Evolutionary conservation across 1,140 invertebrate genomes (phyloP).

Genomic region (Lycorma delicatula): DNA sequence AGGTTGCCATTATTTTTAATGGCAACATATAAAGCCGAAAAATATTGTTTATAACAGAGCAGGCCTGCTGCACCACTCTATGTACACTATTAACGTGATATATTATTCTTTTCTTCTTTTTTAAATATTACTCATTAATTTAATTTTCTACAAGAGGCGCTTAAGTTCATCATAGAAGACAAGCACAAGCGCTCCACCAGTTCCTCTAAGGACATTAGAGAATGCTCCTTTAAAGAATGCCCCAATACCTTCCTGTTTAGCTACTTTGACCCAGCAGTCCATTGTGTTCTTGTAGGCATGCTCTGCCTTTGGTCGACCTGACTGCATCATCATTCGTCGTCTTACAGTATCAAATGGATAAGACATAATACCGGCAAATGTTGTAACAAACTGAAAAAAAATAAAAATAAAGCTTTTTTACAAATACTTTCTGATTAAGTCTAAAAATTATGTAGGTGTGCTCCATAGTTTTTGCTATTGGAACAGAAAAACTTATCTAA

Average conservation of each 20-base stretch:
- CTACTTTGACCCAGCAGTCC: slow-evolving; percentile 63
- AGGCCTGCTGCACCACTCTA: too few species aligned
- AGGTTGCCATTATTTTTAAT: too few species aligned
- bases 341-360: slow-evolving; percentile 87
- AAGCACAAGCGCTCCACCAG: slow-evolving; percentile 67
- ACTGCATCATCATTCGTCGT: slow-evolving; percentile 87
- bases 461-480: too few species aligned
- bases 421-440: too few species aligned
- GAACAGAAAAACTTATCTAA: too few species aligned
- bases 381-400: slow-evolving; percentile 51
- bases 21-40: too few species aligned
- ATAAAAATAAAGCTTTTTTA: slow-evolving; percentile 3
- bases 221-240: slow-evolving; percentile 79
- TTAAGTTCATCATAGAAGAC: slow-evolving; percentile 73
- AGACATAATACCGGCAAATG: slow-evolving; percentile 67
- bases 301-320: slow-evolving; percentile 54
- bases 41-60: too few species aligned
- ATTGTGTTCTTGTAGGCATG: slow-evolving; percentile 63
- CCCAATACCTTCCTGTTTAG: slow-evolving; percentile 49
- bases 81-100: too few species aligned
- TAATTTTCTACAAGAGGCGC: slow-evolving; percentile 45
- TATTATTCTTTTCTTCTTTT: too few species aligned
- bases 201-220: slow-evolving; percentile 69
- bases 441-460: too few species aligned
- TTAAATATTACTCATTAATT: too few species aligned